A percentile compares a stretch with the other conserved stretches of the same genome.
These are phyloP conservation scores for Aporophyla lueneburgensis DNA, from an alignment of 2,888 invertebrate species.

Conservation along the genomic window DNA sequence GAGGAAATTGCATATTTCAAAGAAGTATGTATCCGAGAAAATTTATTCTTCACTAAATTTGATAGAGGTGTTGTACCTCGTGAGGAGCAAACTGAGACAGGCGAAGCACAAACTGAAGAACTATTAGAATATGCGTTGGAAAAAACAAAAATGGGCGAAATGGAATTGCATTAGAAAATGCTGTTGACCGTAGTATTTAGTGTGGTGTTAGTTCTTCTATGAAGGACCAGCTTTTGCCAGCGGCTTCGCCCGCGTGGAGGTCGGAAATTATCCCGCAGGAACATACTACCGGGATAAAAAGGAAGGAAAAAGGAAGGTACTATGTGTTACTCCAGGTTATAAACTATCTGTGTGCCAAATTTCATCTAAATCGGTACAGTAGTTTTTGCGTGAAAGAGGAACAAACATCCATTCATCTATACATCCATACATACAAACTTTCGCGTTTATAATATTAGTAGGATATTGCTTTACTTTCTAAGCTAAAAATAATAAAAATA, in stretches of 20 bases:
- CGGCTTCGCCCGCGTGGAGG: too few species aligned
- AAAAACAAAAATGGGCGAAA: constrained; percentile 14
- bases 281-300: too few species aligned
- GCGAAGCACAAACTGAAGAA: constrained; percentile 21
- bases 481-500: not conserved
- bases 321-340: too few species aligned
- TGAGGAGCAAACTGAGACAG: constrained; percentile 20
- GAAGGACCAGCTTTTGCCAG: too few species aligned
- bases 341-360: too few species aligned
- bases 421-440: too few species aligned
- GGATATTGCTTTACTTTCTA: not conserved
- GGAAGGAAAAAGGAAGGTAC: too few species aligned
- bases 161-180: constrained; percentile 1
- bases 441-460: too few species aligned
- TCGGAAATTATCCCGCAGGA: too few species aligned
- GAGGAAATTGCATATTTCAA: constrained; percentile 87
- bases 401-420: too few species aligned
- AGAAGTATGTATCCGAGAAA: constrained; percentile 84
- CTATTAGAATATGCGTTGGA: constrained; percentile 27
- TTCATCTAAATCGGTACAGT: too few species aligned
- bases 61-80: constrained; percentile 61
- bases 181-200: not conserved
- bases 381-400: too few species aligned
- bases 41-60: constrained; percentile 83
- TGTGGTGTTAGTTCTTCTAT: not conserved